Evolutionary conservation across 2,113 vertebrate species (phyloP), one percentile per base, ranked within the genome.

Genomic region (Zapornia atra): DNA sequence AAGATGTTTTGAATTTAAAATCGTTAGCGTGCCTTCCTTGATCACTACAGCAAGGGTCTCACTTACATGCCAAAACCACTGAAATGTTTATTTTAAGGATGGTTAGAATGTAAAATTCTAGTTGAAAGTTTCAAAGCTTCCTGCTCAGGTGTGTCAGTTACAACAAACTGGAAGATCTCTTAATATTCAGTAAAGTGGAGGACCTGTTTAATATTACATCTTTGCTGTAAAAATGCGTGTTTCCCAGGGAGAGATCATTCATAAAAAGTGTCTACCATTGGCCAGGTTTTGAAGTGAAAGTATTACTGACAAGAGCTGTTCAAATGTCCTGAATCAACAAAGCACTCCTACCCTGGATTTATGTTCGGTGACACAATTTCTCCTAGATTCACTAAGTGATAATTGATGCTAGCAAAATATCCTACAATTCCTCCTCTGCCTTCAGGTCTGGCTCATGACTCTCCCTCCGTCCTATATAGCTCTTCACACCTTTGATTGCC

Each of bases 401-500:
- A 91, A 88, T 53, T 59, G 70, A 83, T 2, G 12, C 86, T 38
- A 51, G 53, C 77, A 94, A 93, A 84, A 21, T 13, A 73, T n/a
- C 69, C 82, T 86, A 5, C 82, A 75, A 26, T 48, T 75, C 68
- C 64, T 68, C 36, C 68, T 65, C 68, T 0, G 1, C 64, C 51
- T 60, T 15, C 21, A 64, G 54, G 11, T 92, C 82, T 82, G 71
- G 82, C 71, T 95, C 68, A 12, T 6, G 5, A 57, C 51, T 9
- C 15, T 73, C 50, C 9, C 51, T n/a, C 51, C 16, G 42, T 40
- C 64, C 82, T 36, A 3, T 36, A 5, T 1, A 15, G 56, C 24
- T 81, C 77, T 65, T 93, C 69, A 46, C 92, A 93, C 88, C 86
- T 95, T 36, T 46, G 83, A 95, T 84, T 73, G 76, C 65, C 86